Conservation (phyloP, 2,888 invertebrate species). For the Ophioninae sp. region DNA sequence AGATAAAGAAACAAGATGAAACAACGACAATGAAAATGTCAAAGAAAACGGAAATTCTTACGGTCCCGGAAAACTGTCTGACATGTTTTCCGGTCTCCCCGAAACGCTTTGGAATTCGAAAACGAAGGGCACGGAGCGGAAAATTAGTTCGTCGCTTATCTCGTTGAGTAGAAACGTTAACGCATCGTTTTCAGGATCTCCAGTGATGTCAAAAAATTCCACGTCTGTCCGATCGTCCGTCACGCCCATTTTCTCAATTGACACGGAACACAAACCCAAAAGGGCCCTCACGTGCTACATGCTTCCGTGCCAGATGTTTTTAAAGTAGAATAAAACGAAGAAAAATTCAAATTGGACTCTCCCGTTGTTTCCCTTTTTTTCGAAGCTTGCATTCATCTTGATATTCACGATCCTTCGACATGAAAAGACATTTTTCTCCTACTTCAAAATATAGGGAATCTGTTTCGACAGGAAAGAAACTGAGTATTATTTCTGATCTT, state of each 20-base stretch:
- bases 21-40: too few relatives aligned
- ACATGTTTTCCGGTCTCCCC: background rate
- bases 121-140: background rate
- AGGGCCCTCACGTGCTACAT: slow-evolving; percentile 7
- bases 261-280: slow-evolving; percentile 20
- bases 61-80: background rate
- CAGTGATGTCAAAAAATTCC: slow-evolving; percentile 22
- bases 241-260: slow-evolving; percentile 31
- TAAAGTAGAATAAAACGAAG: slow-evolving; percentile 25
- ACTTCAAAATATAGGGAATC: background rate
- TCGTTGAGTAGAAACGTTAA: slow-evolving; percentile 22
- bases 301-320: slow-evolving; percentile 30
- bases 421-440: too few relatives aligned
- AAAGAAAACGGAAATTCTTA: too few relatives aligned
- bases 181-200: slow-evolving; percentile 11
- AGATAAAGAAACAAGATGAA: too few relatives aligned
- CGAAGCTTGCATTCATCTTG: background rate
- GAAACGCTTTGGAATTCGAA: background rate
- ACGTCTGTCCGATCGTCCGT: slow-evolving; percentile 2
- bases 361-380: slow-evolving; percentile 5
- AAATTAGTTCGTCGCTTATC: slow-evolving; percentile 30
- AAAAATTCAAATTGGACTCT: slow-evolving; percentile 16
- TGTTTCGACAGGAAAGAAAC: too few relatives aligned
- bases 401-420: too few relatives aligned
- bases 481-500: too few relatives aligned